Base-by-base conservation (phyloP, 53 echinoderm and acorn worm genomes). In the Pentamera pediparva region DNA sequence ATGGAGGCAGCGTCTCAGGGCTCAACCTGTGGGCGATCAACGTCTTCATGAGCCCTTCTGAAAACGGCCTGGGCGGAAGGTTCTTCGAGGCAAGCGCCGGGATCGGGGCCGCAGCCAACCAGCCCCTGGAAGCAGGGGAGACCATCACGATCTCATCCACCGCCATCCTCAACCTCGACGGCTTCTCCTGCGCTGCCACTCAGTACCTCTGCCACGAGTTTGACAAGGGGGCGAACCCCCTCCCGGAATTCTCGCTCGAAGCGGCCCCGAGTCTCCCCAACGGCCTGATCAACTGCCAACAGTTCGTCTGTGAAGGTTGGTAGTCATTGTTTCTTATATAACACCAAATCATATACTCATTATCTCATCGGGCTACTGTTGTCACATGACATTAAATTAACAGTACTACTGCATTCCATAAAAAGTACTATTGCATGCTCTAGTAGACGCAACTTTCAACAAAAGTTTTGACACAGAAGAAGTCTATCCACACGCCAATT, bases 231-330 rank as follows among this genome's bases (percentile, higher is more conserved):
- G 69, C 52, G 27, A 65, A 70, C 17, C 57, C 61, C 18, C 37
- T 35, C 39, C 82, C 86, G 5, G 90, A 82, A 35, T 89, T 81
- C 63, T 86, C 82, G 5, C 61, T 89, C 1, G 85, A 89, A 43
- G 79, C 81, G 39, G 70, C 43, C 0, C 49, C 50, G 0, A 31
- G 34, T 24, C 36, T 53, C 2, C 24, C 45, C 40, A 69, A 62
- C 34, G 81, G 52, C 47, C 74, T 89, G 1, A 52, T 81, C 13
- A 62, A 75, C 15, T 84, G 84, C 6, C 80, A 62, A 47, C 22
- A 24, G 37, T 87, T 82, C 37, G 21, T 63, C 3, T 92, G 92
- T 52, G 71, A 38, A 30, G 91, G 91, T 91, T 58, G 65, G 89
- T 70, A n/a, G 19, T 12, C 15, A 39, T 35, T 12, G 24, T 8